Evolutionary conservation across 1,140 invertebrate species (phyloP).

Genomic region (Pseudomyrmex gracilis): DNA sequence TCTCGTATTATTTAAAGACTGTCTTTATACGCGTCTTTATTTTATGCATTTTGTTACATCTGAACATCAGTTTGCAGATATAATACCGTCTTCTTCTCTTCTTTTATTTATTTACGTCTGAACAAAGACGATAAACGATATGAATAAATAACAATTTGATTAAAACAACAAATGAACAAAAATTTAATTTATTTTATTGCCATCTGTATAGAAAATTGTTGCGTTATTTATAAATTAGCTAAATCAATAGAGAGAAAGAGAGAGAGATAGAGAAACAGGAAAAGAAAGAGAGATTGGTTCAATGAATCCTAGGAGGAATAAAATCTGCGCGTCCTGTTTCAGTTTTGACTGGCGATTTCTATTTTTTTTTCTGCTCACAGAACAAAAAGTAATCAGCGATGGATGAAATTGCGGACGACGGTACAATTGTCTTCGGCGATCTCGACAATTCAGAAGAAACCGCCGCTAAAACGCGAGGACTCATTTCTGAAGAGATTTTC

Average conservation of each 20-base stretch:
- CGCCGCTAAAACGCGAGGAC: constrained; percentile 95
- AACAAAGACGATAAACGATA: neutral
- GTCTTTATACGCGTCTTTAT: constrained; percentile 24
- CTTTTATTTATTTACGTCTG: neutral
- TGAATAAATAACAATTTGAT: neutral
- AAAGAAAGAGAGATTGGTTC: neutral
- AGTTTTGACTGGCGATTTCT: constrained; percentile 53
- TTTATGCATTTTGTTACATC: neutral
- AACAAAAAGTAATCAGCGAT: constrained; percentile 96
- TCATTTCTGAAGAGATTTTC: constrained; percentile 98
- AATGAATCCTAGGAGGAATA: neutral
- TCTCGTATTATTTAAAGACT: neutral
- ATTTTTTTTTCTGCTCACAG: constrained; percentile 84
- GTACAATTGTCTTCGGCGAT: constrained; percentile 96
- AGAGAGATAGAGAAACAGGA: no score
- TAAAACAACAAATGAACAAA: neutral
- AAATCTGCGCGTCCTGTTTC: neutral
- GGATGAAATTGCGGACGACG: constrained; percentile 97
- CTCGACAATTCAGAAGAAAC: constrained; percentile 88
- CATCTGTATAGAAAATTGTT: neutral
- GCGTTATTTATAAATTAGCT: neutral
- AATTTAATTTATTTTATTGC: neutral
- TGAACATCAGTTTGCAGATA: neutral
- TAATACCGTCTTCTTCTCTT: neutral
- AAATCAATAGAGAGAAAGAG: no score